Evolutionary conservation across 2,888 invertebrate genomes (phyloP).

Genomic region (Stegana nigrithorax): DNA sequence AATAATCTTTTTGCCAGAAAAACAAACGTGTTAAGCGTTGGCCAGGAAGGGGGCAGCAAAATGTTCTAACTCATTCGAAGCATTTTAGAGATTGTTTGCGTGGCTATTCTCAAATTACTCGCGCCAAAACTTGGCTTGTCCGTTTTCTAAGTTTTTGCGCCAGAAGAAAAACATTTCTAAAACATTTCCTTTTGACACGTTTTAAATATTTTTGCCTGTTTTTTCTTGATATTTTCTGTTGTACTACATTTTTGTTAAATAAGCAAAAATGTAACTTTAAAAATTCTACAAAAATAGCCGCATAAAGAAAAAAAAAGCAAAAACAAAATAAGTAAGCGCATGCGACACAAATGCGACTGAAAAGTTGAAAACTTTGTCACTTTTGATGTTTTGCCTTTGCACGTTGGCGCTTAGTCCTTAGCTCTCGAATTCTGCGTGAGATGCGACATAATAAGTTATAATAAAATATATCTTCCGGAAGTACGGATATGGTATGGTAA

Average conservation of each 20-base stretch:
- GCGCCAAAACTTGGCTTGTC: conserved; percentile 36
- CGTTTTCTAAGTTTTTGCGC: conserved; percentile 6
- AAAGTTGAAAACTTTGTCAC: conserved; percentile 14
- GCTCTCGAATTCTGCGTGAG: background rate
- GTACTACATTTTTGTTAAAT: too few species aligned
- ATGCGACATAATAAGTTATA: too few species aligned
- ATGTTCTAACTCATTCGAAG: background rate
- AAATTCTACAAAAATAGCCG: conserved; percentile 27
- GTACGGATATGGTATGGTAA: too few species aligned
- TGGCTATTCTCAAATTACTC: conserved; percentile 49
- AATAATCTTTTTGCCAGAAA: too few species aligned
- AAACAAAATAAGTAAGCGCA: conserved; percentile 32
- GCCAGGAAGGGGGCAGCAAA: too few species aligned
- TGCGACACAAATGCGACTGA: background rate
- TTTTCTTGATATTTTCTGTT: conserved; percentile 5
- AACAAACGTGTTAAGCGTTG: too few species aligned
- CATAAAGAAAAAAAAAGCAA: conserved; percentile 24
- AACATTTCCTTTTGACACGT: conserved; percentile 7
- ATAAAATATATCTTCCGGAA: too few species aligned
- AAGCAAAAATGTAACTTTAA: too few species aligned
- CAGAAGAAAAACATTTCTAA: conserved; percentile 27
- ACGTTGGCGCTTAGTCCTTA: background rate
- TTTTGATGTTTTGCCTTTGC: background rate
- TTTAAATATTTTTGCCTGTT: background rate
- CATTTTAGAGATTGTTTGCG: conserved; percentile 15